These are phyloP conservation scores for Anomalospiza imberbis DNA, from an alignment of 2,797 vertebrate genomes.

Conservation along the genomic window DNA sequence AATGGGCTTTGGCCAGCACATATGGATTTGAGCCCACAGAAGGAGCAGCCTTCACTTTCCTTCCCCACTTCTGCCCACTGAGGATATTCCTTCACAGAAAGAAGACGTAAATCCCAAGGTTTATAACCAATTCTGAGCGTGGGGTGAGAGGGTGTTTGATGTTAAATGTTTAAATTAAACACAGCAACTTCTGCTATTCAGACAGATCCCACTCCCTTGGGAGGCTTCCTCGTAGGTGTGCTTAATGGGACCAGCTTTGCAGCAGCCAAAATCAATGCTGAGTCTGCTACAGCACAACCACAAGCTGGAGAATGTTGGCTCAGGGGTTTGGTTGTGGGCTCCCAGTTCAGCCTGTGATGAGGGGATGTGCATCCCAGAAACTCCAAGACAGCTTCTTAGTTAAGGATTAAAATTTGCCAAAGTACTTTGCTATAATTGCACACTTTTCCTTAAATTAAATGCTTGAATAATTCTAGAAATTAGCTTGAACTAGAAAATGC, in stretches of 20 bases:
- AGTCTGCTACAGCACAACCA: rapidly evolving
- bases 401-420: not conserved
- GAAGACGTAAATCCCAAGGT: not conserved
- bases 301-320: rapidly evolving
- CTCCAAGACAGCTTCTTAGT: not conserved
- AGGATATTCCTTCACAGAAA: not conserved
- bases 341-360: not conserved
- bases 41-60: not conserved
- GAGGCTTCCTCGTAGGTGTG: not conserved
- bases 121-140: not conserved
- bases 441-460: not conserved
- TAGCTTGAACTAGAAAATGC: not conserved
- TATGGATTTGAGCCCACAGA: not conserved
- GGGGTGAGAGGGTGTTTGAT: not conserved
- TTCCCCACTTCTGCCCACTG: not conserved
- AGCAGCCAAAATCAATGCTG: not conserved
- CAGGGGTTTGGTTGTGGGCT: not conserved
- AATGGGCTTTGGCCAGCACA: not conserved
- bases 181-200: not conserved
- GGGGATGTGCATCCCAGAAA: not conserved
- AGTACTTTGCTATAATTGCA: not conserved
- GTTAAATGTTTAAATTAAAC: not conserved
- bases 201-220: not conserved
- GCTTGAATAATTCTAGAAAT: conserved; percentile 26
- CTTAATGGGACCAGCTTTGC: not conserved